Conservation (phyloP, 1,140 invertebrate genomes). For the Brachionus paranguensis region DNA sequence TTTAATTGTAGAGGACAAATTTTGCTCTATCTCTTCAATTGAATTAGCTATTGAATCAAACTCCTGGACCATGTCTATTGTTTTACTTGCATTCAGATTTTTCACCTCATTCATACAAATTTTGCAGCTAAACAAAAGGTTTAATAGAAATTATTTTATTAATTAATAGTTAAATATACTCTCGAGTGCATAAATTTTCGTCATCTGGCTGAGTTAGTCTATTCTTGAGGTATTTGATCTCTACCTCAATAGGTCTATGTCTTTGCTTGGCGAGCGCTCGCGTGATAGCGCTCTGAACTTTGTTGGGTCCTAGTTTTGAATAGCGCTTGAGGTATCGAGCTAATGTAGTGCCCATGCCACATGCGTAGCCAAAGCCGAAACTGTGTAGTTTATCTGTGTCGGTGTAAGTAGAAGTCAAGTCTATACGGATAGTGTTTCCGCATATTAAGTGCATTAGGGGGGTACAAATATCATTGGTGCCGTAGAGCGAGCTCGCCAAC, state of each 20-base stretch:
- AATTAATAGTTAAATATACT: not conserved
- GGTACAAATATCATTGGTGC: slow-evolving; percentile 45
- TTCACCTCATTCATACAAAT: not conserved
- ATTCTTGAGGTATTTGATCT: slow-evolving; percentile 16
- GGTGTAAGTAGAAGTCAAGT: not conserved
- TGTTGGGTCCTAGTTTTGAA: not conserved
- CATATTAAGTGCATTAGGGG: slow-evolving; percentile 47
- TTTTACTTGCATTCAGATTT: not conserved
- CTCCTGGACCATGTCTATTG: not conserved
- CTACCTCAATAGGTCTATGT: slow-evolving; percentile 13
- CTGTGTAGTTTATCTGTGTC: not conserved
- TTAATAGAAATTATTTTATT: not conserved
- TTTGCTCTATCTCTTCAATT: slow-evolving; percentile 6
- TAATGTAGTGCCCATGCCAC: slow-evolving; percentile 13
- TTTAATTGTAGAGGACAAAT: not conserved
- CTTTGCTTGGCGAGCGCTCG: not conserved
- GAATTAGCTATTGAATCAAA: slow-evolving; percentile 24
- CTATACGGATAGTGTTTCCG: slow-evolving; percentile 41
- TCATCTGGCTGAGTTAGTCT: not conserved
- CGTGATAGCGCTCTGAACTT: not conserved
- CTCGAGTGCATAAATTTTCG: not conserved
- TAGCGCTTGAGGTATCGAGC: slow-evolving; percentile 16
- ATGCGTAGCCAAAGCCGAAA: slow-evolving; percentile 13
- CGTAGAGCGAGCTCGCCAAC: slow-evolving; percentile 47
- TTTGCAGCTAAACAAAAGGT: not conserved